phyloP scores from a whole-genome alignment of 2,888 invertebrate genomes.

The Ennomos erosarius region DNA sequence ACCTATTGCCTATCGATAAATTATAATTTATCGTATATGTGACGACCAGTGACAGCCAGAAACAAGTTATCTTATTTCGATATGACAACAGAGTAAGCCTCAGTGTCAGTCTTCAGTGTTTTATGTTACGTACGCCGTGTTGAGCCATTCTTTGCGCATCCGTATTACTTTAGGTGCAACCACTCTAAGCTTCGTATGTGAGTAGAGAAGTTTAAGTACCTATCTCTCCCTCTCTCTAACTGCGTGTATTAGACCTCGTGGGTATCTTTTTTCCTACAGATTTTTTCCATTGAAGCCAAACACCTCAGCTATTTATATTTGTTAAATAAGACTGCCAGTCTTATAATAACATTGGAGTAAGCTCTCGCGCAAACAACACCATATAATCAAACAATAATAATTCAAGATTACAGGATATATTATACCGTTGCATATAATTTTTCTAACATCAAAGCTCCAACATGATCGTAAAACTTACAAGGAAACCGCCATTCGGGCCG shows the following conservation, averaged over 20 bases:
- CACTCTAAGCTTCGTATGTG: constrained; percentile 10
- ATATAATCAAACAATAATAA: too few relatives aligned
- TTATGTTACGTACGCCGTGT: constrained; percentile 60
- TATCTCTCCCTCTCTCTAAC: too few relatives aligned
- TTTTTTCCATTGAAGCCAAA: too few relatives aligned
- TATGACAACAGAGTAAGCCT: constrained; percentile 53
- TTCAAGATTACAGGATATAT: too few relatives aligned
- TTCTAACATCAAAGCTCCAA: constrained; percentile 7
- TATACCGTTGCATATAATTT: not conserved
- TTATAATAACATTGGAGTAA: too few relatives aligned
- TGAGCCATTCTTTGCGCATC: constrained; percentile 50
- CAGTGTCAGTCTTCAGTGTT: constrained; percentile 49
- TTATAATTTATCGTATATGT: constrained; percentile 39
- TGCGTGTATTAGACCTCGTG: too few relatives aligned
- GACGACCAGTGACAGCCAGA: constrained; percentile 11
- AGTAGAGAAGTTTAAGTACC: not conserved
- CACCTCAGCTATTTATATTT: too few relatives aligned
- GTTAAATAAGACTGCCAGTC: too few relatives aligned
- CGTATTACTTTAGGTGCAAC: constrained; percentile 34
- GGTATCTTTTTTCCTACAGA: too few relatives aligned
- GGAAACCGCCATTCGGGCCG: constrained; percentile 21
- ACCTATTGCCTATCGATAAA: too few relatives aligned
- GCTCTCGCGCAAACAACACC: too few relatives aligned
- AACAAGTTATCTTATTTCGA: constrained; percentile 46
- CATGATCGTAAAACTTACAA: constrained; percentile 16